A percentile compares a stretch with the other conserved stretches of the same genome.
Conservation (phyloP, 2,888 invertebrate genomes). For the Julus scanicus region DNA sequence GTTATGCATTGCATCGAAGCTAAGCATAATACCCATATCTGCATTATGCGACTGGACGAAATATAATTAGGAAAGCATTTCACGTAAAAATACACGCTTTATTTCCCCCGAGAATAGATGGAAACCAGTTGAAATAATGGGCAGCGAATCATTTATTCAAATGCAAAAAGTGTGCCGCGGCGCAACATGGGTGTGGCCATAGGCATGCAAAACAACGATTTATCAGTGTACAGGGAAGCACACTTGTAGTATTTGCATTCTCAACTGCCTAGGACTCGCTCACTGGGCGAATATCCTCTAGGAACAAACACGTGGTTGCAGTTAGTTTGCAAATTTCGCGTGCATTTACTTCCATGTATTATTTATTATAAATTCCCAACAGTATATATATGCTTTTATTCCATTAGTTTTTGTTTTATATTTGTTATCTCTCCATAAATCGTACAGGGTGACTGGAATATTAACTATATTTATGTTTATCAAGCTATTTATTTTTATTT, state of each 20-base stretch:
- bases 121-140: constrained; percentile 19
- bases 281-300: not conserved
- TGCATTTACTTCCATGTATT: not conserved
- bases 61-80: not conserved
- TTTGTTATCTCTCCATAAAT: too few relatives aligned
- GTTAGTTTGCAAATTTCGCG: not conserved
- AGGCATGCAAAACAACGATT: not conserved
- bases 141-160: not conserved
- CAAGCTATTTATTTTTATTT: too few relatives aligned
- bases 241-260: not conserved
- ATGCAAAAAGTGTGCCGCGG: constrained; percentile 9
- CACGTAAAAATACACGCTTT: not conserved
- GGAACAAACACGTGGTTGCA: not conserved
- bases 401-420: not conserved
- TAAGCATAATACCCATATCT: not conserved
- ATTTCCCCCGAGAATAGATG: not conserved
- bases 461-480: too few relatives aligned
- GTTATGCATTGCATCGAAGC: too few relatives aligned
- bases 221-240: not conserved
- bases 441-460: too few relatives aligned
- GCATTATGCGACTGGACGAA: not conserved
- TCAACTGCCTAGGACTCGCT: not conserved
- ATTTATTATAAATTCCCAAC: not conserved
- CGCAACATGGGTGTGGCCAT: not conserved
- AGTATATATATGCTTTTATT: not conserved